Evolutionary conservation across 30 jellyfish, hydroid and myxozoan genomes (phyloP).

Genomic region (Thelohanellus kitauei): DNA sequence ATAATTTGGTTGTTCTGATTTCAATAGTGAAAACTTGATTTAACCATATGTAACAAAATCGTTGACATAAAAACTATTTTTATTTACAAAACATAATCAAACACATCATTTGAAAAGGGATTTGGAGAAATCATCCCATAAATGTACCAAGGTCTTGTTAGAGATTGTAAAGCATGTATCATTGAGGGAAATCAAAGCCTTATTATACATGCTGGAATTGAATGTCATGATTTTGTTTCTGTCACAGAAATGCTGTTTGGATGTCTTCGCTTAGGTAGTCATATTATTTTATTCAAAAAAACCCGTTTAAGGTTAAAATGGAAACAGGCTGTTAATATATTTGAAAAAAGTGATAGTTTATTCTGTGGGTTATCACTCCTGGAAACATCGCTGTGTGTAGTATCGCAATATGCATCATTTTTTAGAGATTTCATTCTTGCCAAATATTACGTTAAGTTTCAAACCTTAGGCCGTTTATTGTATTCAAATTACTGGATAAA

Average conservation of each 20-base stretch:
- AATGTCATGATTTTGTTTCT: neutral
- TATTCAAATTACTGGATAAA: neutral
- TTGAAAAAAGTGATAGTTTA: neutral
- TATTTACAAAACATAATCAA: neutral
- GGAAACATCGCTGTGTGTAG: neutral
- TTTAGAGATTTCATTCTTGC: neutral
- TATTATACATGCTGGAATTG: neutral
- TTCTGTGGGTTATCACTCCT: neutral
- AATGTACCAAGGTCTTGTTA: too few species aligned
- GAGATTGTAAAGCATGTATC: neutral
- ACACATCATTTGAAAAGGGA: neutral
- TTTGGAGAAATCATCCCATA: constrained; percentile 1
- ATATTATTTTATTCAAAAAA: neutral
- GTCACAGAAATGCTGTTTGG: neutral
- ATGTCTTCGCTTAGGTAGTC: neutral
- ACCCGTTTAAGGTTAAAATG: neutral
- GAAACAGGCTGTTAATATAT: neutral
- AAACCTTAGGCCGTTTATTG: neutral
- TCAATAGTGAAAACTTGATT: neutral
- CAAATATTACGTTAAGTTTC: neutral
- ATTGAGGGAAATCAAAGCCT: neutral
- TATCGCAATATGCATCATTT: neutral
- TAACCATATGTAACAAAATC: neutral
- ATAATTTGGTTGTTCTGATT: neutral
- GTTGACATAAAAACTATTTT: neutral